These are phyloP conservation scores for Barypeithes pellucidus DNA, from an alignment of 2,888 invertebrate species.

Conservation along the genomic window DNA sequence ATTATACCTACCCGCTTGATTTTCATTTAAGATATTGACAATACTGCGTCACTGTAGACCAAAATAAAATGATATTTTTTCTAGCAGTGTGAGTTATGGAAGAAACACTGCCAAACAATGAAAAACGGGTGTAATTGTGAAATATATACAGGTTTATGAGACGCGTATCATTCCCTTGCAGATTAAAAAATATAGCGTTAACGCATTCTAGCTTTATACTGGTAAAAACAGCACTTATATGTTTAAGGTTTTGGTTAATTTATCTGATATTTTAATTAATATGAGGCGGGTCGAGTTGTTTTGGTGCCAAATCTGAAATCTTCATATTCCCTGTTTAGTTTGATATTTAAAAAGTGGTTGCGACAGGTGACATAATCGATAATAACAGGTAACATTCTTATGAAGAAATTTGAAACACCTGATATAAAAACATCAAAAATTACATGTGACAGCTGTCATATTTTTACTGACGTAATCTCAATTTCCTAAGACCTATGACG, in stretches of 20 bases:
- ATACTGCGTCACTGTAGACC: conserved; percentile 39
- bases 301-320: too few species aligned
- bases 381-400: too few species aligned
- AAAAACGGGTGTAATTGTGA: conserved; percentile 43
- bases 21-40: conserved; percentile 17
- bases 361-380: too few species aligned
- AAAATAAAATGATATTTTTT: conserved; percentile 31
- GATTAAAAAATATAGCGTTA: too few species aligned
- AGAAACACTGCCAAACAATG: conserved; percentile 41
- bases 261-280: neutral
- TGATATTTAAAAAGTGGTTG: too few species aligned
- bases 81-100: conserved; percentile 39
- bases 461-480: too few species aligned
- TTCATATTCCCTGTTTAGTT: too few species aligned
- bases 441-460: too few species aligned
- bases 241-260: conserved; percentile 25
- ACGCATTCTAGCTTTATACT: conserved; percentile 30
- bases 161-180: conserved; percentile 7
- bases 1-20: neutral
- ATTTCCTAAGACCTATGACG: too few species aligned
- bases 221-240: conserved; percentile 24
- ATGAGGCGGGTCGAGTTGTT: too few species aligned
- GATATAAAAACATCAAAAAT: too few species aligned
- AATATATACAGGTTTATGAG: conserved; percentile 39
- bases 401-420: too few species aligned